phyloP scores from a whole-genome alignment of 2,888 invertebrate species.

The Rhagophthalmus giganteus region DNA sequence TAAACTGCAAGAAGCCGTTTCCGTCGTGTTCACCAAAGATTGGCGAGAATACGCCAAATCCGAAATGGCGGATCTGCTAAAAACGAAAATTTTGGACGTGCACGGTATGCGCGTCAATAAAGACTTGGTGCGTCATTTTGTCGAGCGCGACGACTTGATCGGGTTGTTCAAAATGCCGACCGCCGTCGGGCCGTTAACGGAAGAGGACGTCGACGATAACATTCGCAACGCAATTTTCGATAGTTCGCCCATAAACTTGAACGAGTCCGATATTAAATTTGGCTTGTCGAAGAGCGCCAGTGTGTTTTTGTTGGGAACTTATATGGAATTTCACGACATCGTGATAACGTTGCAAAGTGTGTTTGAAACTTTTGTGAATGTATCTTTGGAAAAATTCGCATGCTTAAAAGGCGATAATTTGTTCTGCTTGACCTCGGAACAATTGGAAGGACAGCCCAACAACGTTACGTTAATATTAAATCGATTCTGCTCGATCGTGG shows the following conservation, averaged over 20 bases:
- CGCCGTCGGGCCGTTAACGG: slow-evolving; percentile 1
- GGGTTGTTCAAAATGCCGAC: slow-evolving; percentile 16
- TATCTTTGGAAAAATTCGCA: not conserved
- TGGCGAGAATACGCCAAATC: not conserved
- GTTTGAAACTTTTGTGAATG: not conserved
- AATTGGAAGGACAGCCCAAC: no score
- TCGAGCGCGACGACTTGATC: slow-evolving; percentile 9
- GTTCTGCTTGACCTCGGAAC: not conserved
- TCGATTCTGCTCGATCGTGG: no score
- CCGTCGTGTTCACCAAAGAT: slow-evolving; percentile 21
- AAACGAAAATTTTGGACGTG: slow-evolving; percentile 6
- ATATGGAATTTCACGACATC: slow-evolving; percentile 14
- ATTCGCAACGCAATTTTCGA: slow-evolving; percentile 11
- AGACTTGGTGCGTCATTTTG: slow-evolving; percentile 11
- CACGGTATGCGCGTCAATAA: slow-evolving; percentile 2
- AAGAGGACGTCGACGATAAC: slow-evolving; percentile 12
- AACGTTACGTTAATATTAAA: no score
- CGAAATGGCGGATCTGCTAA: slow-evolving; percentile 4
- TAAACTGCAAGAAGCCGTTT: slow-evolving; percentile 10
- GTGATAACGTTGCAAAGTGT: not conserved
- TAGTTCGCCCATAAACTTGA: slow-evolving; percentile 6
- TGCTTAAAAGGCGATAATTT: not conserved
- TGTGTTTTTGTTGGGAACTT: slow-evolving; percentile 9
- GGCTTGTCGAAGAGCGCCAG: slow-evolving; percentile 14
- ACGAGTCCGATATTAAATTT: slow-evolving; percentile 10